These are phyloP conservation scores for Oplegnathus fasciatus DNA, from an alignment of 2,113 vertebrate genomes.

Conservation along the genomic window DNA sequence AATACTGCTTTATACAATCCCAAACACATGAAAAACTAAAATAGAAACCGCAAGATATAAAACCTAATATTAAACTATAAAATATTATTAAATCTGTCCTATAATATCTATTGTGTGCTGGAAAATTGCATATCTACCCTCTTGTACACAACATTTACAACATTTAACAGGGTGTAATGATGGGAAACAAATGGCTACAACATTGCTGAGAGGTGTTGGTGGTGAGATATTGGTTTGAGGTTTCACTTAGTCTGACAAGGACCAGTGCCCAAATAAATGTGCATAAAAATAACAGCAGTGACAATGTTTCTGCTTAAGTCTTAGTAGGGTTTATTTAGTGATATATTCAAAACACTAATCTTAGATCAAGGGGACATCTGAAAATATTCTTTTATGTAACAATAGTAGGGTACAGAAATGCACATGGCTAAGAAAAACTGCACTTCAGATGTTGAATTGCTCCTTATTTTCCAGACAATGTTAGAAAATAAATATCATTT, in stretches of 20 bases:
- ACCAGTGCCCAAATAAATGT: background rate
- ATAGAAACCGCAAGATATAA: conserved; percentile 14
- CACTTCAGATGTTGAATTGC: background rate
- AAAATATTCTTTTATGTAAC: background rate
- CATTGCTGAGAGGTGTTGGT: conserved; percentile 4
- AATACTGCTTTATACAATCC: background rate
- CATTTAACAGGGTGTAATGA: conserved; percentile 40
- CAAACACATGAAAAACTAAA: conserved; percentile 33
- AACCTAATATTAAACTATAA: conserved; percentile 9
- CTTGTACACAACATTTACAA: conserved; percentile 11
- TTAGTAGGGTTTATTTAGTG: background rate
- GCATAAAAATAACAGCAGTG: background rate
- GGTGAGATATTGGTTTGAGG: background rate
- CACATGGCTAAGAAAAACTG: no score
- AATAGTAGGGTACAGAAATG: background rate
- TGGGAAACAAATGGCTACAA: conserved; percentile 25
- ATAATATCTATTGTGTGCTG: conserved; percentile 14
- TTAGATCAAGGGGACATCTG: background rate
- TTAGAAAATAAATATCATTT: no score
- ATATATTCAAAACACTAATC: conserved; percentile 12
- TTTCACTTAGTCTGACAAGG: conserved; percentile 8
- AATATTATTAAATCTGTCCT: conserved; percentile 9
- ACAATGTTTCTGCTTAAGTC: background rate
- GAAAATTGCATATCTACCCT: background rate
- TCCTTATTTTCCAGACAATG: no score